Evolutionary conservation across 2,888 invertebrate species (phyloP).

Genomic region (Gandaritis pyraliata): DNA sequence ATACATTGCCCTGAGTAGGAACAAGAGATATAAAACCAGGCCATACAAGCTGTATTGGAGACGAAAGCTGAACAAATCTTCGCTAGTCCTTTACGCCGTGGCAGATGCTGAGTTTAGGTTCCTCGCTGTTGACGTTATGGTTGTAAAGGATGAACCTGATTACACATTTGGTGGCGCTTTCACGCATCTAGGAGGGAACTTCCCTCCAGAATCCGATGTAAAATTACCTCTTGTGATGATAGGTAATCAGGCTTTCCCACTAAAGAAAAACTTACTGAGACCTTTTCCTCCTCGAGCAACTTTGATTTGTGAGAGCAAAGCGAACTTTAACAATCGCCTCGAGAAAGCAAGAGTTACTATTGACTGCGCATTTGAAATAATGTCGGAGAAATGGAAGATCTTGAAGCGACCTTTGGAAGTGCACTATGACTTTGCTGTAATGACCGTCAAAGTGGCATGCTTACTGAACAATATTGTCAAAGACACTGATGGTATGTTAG

Average conservation of each 20-base stretch:
- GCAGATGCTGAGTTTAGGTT: slow-evolving; percentile 37
- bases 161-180: slow-evolving; percentile 27
- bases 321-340: slow-evolving; percentile 37
- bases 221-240: slow-evolving; percentile 40
- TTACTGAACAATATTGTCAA: slow-evolving; percentile 42
- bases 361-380: slow-evolving; percentile 43
- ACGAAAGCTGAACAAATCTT: slow-evolving; percentile 11
- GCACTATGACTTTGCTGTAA: slow-evolving; percentile 25
- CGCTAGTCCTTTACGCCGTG: slow-evolving; percentile 28
- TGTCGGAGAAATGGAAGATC: slow-evolving; percentile 47
- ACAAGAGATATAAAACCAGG: slow-evolving; percentile 7
- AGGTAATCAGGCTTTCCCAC: slow-evolving; percentile 43
- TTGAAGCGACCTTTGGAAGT: slow-evolving; percentile 34
- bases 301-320: slow-evolving; percentile 22
- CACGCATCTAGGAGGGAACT: slow-evolving; percentile 29
- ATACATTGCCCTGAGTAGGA: slow-evolving; percentile 26
- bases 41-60: slow-evolving; percentile 10
- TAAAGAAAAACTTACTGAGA: slow-evolving; percentile 38
- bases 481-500: slow-evolving; percentile 34
- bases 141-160: slow-evolving; percentile 16
- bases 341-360: slow-evolving; percentile 37
- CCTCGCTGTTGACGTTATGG: slow-evolving; percentile 20
- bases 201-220: slow-evolving; percentile 34
- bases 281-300: slow-evolving; percentile 37
- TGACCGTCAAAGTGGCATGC: slow-evolving; percentile 37